Conservation (phyloP, 2,888 invertebrate genomes). For the Tetramorium bicarinatum region DNA sequence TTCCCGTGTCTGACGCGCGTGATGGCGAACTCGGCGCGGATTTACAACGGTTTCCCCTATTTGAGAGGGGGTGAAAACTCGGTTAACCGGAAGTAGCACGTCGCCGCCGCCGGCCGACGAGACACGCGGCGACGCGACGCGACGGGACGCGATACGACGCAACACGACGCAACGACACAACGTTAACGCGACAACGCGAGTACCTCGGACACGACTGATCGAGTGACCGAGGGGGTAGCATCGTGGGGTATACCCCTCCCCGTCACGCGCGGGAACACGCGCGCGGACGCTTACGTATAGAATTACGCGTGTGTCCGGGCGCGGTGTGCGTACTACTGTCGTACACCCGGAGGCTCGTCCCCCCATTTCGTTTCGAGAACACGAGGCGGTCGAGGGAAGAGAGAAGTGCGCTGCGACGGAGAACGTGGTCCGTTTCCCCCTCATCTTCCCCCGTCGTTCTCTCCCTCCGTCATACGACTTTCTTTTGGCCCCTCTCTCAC, state of each 20-base stretch:
- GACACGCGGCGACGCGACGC: slow-evolving; percentile 9
- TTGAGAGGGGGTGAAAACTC: slow-evolving; percentile 39
- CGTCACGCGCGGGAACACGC: slow-evolving; percentile 48
- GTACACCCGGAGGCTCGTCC: slow-evolving; percentile 70
- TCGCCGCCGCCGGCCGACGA: not conserved
- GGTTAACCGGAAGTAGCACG: slow-evolving; percentile 39
- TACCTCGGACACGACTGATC: slow-evolving; percentile 86
- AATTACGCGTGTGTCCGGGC: slow-evolving; percentile 79
- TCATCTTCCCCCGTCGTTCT: slow-evolving; percentile 37
- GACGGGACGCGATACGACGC: slow-evolving; percentile 31
- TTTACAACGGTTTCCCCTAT: slow-evolving; percentile 2
- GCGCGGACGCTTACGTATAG: slow-evolving; percentile 79
- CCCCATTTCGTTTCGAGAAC: slow-evolving; percentile 68
- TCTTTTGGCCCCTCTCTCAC: slow-evolving; percentile 39
- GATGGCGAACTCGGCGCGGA: not conserved
- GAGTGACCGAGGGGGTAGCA: slow-evolving; percentile 86
- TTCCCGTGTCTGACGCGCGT: not conserved
- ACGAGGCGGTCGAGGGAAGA: slow-evolving; percentile 75
- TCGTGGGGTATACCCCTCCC: slow-evolving; percentile 84
- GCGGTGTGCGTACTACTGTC: slow-evolving; percentile 58
- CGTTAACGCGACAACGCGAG: slow-evolving; percentile 61
- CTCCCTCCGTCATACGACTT: slow-evolving; percentile 54
- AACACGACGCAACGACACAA: not conserved
- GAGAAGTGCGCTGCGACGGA: slow-evolving; percentile 72
- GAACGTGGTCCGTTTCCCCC: slow-evolving; percentile 65